Conservation (phyloP, 2,888 invertebrate genomes). For the Trichogramma dendrolimi region DNA sequence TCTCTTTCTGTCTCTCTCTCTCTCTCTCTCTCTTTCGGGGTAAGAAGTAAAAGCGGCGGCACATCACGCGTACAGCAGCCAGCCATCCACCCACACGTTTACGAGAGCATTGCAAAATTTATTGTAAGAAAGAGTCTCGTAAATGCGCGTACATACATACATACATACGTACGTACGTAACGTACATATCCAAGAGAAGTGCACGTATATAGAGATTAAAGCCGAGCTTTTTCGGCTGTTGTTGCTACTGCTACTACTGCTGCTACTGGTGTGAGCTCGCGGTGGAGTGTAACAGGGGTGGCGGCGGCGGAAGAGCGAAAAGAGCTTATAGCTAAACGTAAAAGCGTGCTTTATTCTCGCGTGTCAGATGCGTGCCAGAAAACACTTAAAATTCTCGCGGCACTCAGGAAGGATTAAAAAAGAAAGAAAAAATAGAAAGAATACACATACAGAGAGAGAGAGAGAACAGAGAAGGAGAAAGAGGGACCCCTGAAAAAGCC, state of each 20-base stretch:
- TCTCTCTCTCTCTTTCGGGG: background rate
- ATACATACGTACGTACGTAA: too few relatives aligned
- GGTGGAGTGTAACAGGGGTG: background rate
- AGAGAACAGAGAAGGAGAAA: background rate
- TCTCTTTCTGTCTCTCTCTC: constrained; percentile 4
- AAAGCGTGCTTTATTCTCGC: constrained; percentile 30
- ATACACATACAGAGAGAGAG: background rate
- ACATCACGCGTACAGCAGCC: too few relatives aligned
- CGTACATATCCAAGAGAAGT: background rate
- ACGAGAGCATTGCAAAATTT: too few relatives aligned
- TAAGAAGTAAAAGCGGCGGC: constrained; percentile 14
- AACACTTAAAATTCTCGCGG: constrained; percentile 31
- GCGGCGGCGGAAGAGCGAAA: constrained; percentile 2
- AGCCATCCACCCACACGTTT: too few relatives aligned
- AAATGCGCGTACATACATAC: too few relatives aligned
- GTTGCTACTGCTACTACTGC: background rate
- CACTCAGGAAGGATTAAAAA: constrained; percentile 22
- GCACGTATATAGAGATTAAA: background rate
- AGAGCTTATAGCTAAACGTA: constrained; percentile 14
- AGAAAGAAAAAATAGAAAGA: background rate
- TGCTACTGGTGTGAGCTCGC: background rate
- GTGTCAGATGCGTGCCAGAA: constrained; percentile 31
- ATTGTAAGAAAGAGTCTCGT: too few relatives aligned
- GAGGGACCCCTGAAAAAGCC: constrained; percentile 14
- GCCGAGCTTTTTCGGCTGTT: constrained; percentile 12